Base-by-base conservation (phyloP, 2,797 vertebrate species). In the Sphenopsis melanotis region DNA sequence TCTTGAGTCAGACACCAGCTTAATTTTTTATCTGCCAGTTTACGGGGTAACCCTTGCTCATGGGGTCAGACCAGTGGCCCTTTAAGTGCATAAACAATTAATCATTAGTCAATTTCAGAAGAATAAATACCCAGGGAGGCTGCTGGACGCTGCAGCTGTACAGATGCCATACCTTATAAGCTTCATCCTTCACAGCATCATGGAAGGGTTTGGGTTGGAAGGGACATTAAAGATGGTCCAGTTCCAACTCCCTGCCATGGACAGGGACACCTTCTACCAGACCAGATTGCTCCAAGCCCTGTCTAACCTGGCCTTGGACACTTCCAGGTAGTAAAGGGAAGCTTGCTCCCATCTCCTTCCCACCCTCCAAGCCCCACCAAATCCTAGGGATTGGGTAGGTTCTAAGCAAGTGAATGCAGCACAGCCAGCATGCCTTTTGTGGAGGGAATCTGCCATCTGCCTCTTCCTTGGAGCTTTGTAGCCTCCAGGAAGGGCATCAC, bases 1-100 rank as follows among this genome's bases (percentile, higher is more conserved):
- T 75, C 88, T 86, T 32, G 76, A 94, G 61, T 94, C 86, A 64
- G 47, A 70, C 69, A 71, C 23, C 69, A n/a, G 88, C 34, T 95
- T 88, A 70, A 86, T 64, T 93, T 94, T 94, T 91, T 68, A 91
- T 69, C 61, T 75, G 65, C 44, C 30, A 11, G 8, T 14, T 16
- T 9, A 64, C 0, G 0, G 56, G 57, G 49, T 74, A 49, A 20
- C 34, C 26, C 27, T 24, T 2, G 15, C 26, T 86, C 46, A 32
- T n/a, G 65, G 20, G 50, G 44, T 81, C 49, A 36, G 47, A 34
- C 14, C 34, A 22, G 27, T 16, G 47, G 63, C 55, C 17, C 10
- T 90, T 63, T 17, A 16, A 64, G 34, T 23, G 37, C n/a, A 30
- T 27, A 7, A 53, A 30, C 56, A 52, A 32, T 76, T 57, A 53